phyloP scores from a whole-genome alignment of 2,113 vertebrate species.

The Mellivora capensis region DNA sequence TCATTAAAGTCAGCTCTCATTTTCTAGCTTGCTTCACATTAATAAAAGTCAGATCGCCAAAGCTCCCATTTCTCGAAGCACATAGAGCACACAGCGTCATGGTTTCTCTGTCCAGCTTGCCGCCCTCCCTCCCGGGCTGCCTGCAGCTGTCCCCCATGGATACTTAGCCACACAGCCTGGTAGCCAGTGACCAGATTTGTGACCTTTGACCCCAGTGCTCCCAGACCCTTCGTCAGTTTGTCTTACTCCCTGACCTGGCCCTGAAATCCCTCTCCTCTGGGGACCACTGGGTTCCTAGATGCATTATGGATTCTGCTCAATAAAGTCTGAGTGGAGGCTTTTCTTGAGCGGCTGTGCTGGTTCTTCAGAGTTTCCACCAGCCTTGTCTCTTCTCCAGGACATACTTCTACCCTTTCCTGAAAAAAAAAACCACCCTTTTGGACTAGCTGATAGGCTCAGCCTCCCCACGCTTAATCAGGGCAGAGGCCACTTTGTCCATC shows the following conservation, averaged over 20 bases:
- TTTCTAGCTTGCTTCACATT: not conserved
- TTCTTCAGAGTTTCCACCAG: not conserved
- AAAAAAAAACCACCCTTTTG: not conserved
- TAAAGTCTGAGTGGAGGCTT: not conserved
- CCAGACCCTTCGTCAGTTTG: not conserved
- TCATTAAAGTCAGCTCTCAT: not conserved
- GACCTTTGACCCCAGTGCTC: not conserved
- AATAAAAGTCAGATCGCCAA: not conserved
- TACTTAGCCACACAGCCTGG: not conserved
- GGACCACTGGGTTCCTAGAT: rapidly evolving
- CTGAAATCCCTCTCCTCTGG: rapidly evolving
- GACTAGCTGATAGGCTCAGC: not conserved
- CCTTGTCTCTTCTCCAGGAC: not conserved
- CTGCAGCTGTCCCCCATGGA: not conserved
- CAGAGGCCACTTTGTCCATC: not conserved
- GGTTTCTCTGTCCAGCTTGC: not conserved
- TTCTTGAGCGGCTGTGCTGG: rapidly evolving
- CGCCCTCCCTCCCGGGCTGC: not conserved
- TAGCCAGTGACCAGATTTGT: not conserved
- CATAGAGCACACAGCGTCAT: rapidly evolving
- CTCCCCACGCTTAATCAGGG: rapidly evolving
- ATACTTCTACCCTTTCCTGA: not conserved
- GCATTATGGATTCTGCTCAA: not conserved
- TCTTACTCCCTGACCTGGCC: not conserved
- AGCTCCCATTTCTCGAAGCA: not conserved